Conservation (phyloP, 2,888 invertebrate genomes). For the Ariolimax columbianus region DNA sequence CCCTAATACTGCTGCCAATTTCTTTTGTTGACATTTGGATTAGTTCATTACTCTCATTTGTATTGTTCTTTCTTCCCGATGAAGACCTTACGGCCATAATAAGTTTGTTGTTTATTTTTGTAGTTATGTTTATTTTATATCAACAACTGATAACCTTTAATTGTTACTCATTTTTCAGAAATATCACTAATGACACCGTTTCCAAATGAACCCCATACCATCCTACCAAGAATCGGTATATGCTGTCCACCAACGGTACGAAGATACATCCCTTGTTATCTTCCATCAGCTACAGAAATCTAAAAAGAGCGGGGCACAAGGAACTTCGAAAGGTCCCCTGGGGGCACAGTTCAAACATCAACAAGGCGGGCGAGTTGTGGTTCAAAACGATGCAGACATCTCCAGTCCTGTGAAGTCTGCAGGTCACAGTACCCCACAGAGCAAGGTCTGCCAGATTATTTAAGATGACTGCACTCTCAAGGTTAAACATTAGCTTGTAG, state of each 20-base stretch:
- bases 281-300: conserved; percentile 72
- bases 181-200: conserved; percentile 8
- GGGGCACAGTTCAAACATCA: not conserved
- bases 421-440: conserved; percentile 9
- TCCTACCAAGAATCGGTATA: conserved; percentile 70
- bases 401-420: conserved; percentile 21
- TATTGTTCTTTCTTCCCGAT: too few relatives aligned
- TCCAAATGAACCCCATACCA: conserved; percentile 54
- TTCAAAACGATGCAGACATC: not conserved
- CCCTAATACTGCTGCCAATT: too few relatives aligned
- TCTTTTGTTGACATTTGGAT: too few relatives aligned
- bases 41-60: too few relatives aligned
- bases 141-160: too few relatives aligned
- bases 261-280: conserved; percentile 74
- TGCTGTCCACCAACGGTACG: conserved; percentile 75
- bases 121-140: too few relatives aligned
- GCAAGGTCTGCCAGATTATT: conserved; percentile 51
- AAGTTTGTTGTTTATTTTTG: too few relatives aligned
- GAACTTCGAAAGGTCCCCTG: not conserved
- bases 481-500: conserved; percentile 9
- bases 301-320: not conserved
- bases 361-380: conserved; percentile 14
- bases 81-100: too few relatives aligned
- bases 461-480: conserved; percentile 7
- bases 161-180: not conserved